Percentiles rank a stretch among this genome's conserved stretches.
Conservation (phyloP, 2,797 vertebrate genomes). For the Acropternis orthonyx region DNA sequence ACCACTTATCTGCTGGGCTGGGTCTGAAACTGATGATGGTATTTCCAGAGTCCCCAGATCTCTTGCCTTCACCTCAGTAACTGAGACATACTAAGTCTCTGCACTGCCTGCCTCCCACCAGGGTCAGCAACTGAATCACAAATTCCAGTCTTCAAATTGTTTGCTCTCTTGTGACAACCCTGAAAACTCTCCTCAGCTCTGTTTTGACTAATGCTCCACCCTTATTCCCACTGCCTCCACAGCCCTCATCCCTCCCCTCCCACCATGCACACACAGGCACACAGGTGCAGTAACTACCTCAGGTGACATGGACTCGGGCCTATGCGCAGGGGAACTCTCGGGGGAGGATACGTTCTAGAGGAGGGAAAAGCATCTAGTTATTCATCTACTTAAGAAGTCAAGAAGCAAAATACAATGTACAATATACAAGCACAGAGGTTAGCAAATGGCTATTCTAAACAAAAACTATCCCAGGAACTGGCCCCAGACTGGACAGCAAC, state of each 20-base stretch:
- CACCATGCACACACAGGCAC: not conserved
- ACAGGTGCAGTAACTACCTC: constrained; percentile 83
- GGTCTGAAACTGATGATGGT: not conserved
- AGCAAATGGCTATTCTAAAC: constrained; percentile 52
- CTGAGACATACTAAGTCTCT: not conserved
- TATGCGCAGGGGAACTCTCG: constrained; percentile 90
- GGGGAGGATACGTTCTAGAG: constrained; percentile 96
- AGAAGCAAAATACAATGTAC: constrained; percentile 65
- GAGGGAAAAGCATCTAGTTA: constrained; percentile 81
- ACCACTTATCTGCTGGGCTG: not conserved
- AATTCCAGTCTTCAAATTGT: not conserved
- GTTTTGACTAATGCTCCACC: not conserved
- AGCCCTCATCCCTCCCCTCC: not conserved
- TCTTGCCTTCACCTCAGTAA: not conserved
- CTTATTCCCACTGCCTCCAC: not conserved
- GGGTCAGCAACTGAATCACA: not conserved
- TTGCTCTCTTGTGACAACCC: not conserved
- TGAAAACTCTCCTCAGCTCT: not conserved
- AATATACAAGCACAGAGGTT: constrained; percentile 66
- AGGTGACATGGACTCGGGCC: constrained; percentile 91
- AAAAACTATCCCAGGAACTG: not conserved
- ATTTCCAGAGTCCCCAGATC: not conserved
- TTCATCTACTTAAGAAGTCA: constrained; percentile 72
- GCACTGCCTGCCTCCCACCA: not conserved
- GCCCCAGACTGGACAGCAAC: not conserved